Evolutionary conservation across 2,888 invertebrate genomes (phyloP), one percentile per base, ranked within the genome.

Genomic region (Parnassius glacialis): DNA sequence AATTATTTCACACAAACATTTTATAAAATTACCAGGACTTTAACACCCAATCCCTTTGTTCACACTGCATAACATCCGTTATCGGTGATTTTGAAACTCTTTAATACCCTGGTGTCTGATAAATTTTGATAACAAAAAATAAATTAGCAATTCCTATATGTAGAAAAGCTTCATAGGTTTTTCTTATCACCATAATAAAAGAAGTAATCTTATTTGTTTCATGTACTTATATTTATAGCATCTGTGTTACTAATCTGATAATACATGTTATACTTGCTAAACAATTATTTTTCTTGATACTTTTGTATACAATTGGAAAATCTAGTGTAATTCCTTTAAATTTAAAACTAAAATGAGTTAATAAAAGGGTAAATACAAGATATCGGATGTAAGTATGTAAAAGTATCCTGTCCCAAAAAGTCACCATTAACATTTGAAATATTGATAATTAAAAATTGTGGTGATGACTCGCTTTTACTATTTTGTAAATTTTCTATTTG

Each of bases 121-220:
- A 55, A 62, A 62, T 44, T 20, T 41, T 55, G 62, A 62, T 62
- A 62, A 62, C 62, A 52, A 51, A 44, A 34, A 41, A 58, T 54
- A 62, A 58, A 62, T 58, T 59, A 62, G 51, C 59, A 55, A 62
- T 55, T 58, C 51, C 52, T 54, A 59, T 62, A 59, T 59, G 57
- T 44, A 62, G 57, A 57, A 59, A 52, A 62, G 47, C 55, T 59
- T 45, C 53, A 54, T 16, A 58, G 51, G 20, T 51, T 47, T n/a
- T n/a, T 12, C 51, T 62, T 62, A 58, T 62, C 59, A 13, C 11
- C n/a, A 41, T 62, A 62, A 58, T 62, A 62, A 62, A 59, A 55
- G 52, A 48, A 57, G 5, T 59, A 47, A 63, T 59, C 47, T 59
- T 64, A 53, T 56, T 59, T 64, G 59, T 55, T 52, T 52, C 52